Base-by-base conservation (phyloP, 2,113 vertebrate genomes). In the Xyrauchen texanus region DNA sequence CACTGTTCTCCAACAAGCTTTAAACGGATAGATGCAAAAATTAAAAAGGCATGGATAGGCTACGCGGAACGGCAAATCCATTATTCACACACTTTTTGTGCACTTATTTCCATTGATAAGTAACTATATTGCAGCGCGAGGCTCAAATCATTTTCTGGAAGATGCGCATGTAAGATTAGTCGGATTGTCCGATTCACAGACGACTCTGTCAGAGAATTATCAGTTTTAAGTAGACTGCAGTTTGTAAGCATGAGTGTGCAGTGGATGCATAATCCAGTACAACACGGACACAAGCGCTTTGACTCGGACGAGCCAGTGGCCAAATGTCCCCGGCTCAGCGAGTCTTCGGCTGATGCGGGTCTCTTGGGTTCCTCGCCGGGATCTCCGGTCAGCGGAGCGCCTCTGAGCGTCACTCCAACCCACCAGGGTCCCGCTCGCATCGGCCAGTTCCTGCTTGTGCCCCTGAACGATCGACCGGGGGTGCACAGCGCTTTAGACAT, bases 391-490 rank as follows among this genome's bases (percentile, higher is more conserved):
- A 90, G 88, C 10, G 90, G 89, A 75, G 80, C 75, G 3, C 53
- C 91, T 5, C 85, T 87, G 42, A 84, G 91, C 0, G 16, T 78
- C 72, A 77, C 83, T 5, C 82, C 84, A 2, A 88, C 86, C 85
- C 90, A 92, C 70, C 93, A 91, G 72, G 95, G 95, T 45, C 94
- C 96, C 79, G 92, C 95, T 88, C 93, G 94, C 42, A 92, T 98
- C 84, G 95, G 96, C 15, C 91, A 93, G 4, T 98, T 95, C 84
- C 90, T 98, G 86, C 94, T 97, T 76, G 90, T 98, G 85, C 96
- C 96, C 67, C 89, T 94, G 84, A 88, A 90, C 73, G 95, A 96
- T 86, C 89, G 94, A 86, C 94, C 96, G 65, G 92, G 93, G 81
- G 89, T 94, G 88, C 94, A 95, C 86, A 88, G 94, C 90, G 96